Conservation (phyloP, 2,888 invertebrate genomes). For the Lacanobia wlatinum region DNA sequence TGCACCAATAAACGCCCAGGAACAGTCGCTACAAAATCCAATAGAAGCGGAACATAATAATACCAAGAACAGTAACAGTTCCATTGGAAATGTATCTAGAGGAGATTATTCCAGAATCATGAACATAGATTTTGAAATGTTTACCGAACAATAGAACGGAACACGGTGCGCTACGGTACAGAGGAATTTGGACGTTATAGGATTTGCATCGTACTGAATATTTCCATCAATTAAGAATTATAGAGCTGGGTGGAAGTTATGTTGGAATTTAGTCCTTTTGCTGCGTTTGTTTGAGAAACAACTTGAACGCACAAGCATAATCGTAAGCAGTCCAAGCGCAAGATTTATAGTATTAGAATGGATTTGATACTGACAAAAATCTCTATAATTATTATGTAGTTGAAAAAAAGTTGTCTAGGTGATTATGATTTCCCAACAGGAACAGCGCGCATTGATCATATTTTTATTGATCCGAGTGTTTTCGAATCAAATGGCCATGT, state of each 20-base stretch:
- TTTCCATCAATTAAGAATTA: conserved; percentile 17
- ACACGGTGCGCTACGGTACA: conserved; percentile 4
- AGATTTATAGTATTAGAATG: too few species aligned
- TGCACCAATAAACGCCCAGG: not conserved
- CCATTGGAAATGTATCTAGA: conserved; percentile 28
- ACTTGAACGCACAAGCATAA: too few species aligned
- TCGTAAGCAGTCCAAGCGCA: too few species aligned
- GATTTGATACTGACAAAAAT: too few species aligned
- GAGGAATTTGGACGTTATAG: conserved; percentile 12
- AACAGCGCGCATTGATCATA: too few species aligned
- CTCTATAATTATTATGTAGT: too few species aligned
- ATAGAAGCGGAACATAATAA: conserved; percentile 8
- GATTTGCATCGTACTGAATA: conserved; percentile 36
- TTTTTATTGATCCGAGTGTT: too few species aligned
- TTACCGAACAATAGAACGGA: conserved; percentile 52
- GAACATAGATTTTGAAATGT: conserved; percentile 42
- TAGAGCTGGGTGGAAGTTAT: not conserved
- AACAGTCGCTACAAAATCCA: not conserved
- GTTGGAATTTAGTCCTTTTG: not conserved
- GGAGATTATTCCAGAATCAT: conserved; percentile 48
- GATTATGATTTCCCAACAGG: too few species aligned
- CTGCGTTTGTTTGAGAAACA: not conserved
- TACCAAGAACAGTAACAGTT: not conserved
- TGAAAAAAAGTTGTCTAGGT: too few species aligned
- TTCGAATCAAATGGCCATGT: too few species aligned